phyloP scores from a whole-genome alignment of 1,140 invertebrate species.

The Cecropterus lyciades region DNA sequence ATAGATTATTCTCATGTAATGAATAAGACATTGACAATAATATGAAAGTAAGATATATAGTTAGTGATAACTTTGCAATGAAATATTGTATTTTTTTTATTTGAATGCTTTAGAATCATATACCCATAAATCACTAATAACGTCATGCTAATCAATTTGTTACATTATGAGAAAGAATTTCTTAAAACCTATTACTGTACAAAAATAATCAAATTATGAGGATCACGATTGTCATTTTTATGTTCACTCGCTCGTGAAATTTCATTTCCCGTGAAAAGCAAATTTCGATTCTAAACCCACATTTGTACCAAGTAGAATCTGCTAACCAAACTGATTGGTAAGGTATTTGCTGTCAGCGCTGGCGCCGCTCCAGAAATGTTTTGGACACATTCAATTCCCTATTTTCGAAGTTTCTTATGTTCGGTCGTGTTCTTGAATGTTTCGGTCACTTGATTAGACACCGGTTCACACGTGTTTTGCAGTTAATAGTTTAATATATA shows the following conservation, averaged over 20 bases:
- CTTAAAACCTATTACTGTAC: too few species aligned
- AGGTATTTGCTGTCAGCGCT: constrained; percentile 11
- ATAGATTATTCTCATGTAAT: too few species aligned
- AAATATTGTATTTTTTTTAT: too few species aligned
- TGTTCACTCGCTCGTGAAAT: background rate
- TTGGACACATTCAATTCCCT: constrained; percentile 32
- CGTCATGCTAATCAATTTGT: too few species aligned
- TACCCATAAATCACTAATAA: too few species aligned
- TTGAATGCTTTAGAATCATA: too few species aligned
- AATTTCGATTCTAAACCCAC: constrained; percentile 19
- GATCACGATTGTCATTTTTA: background rate
- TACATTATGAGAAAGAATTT: too few species aligned
- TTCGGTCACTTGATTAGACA: background rate
- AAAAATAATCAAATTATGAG: background rate
- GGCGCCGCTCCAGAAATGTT: constrained; percentile 24
- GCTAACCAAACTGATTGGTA: constrained; percentile 23
- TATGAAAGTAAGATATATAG: too few species aligned
- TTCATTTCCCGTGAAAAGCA: background rate
- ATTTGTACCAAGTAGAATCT: constrained; percentile 13
- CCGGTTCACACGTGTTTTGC: constrained; percentile 1
- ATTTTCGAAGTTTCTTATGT: constrained; percentile 6
- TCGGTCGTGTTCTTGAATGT: constrained; percentile 3
- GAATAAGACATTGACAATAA: too few species aligned
- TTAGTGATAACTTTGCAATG: too few species aligned
- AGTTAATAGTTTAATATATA: too few species aligned